Evolutionary conservation across 2,888 invertebrate genomes (phyloP).

Genomic region (Hydrotaea cyrtoneurina): DNA sequence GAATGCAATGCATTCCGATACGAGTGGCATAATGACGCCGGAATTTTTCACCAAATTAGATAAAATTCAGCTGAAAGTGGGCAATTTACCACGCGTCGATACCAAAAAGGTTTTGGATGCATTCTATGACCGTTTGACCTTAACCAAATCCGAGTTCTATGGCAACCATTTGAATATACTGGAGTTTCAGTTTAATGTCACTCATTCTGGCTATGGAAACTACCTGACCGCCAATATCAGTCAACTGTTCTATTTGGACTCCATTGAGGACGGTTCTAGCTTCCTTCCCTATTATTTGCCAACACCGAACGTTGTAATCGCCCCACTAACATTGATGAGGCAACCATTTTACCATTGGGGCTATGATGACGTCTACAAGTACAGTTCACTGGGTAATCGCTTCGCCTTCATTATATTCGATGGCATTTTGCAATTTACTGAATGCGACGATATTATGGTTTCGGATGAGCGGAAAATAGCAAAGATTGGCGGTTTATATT

Average conservation of each 20-base stretch:
- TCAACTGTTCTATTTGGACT: constrained; percentile 48
- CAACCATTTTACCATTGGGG: constrained; percentile 65
- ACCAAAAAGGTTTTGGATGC: constrained; percentile 48
- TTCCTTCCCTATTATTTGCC: constrained; percentile 67
- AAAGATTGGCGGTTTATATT: neutral
- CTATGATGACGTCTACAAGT: constrained; percentile 64
- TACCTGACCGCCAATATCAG: neutral
- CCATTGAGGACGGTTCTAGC: constrained; percentile 47
- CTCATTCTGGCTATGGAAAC: neutral
- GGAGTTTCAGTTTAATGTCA: constrained; percentile 42
- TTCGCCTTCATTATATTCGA: constrained; percentile 69
- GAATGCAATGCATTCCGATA: constrained; percentile 52
- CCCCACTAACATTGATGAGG: constrained; percentile 66
- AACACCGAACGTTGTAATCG: constrained; percentile 58
- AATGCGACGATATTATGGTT: neutral
- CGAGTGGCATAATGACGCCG: constrained; percentile 49
- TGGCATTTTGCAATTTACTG: neutral
- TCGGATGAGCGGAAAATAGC: constrained; percentile 28
- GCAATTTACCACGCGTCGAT: constrained; percentile 65
- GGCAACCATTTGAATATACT: constrained; percentile 65
- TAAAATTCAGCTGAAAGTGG: constrained; percentile 67
- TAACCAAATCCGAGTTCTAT: constrained; percentile 54
- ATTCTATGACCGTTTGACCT: constrained; percentile 54
- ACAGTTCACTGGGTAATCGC: constrained; percentile 68
- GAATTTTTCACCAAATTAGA: constrained; percentile 54